Evolutionary conservation across 2,113 vertebrate genomes (phyloP), one percentile per base, ranked within the genome.

Genomic region (Sander lucioperca): DNA sequence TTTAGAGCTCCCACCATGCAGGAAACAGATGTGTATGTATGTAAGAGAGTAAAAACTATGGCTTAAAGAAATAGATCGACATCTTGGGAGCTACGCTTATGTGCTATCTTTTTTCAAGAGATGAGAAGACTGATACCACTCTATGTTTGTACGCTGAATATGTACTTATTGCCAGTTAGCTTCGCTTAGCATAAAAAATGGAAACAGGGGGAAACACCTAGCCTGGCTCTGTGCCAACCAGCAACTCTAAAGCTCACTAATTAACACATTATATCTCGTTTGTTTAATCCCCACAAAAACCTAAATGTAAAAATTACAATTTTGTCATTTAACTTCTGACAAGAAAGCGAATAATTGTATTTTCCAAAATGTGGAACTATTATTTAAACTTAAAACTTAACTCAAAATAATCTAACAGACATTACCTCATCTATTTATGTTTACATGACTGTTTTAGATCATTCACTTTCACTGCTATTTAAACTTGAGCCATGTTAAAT

Each of bases 21-120:
- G 93, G 94, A 95, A 94, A 93, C 94, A 94, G 92, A 94, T 95
- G 93, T 93, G 81, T 43, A 66, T 61, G 50, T 51, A 13, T 45
- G 14, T 6, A 48, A 47, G 48, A 82, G 63, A 88, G 54, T 11
- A 47, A 68, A 53, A 59, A 10, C 27, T 62, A 12, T 18, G 36
- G 12, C 19, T 56, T 48, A 53, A 68, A 47, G 13, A 15, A 21
- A 39, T 43, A 43, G 0, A 43, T 43, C 10, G 2, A 43, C 39
- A 43, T 43, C 39, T 11, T 43, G 39, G 39, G 25, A 81, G 61
- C 19, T 48, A 15, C 66, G 9, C n/a, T 56, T n/a, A 9, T 53
- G 27, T 2, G 43, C 23, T 51, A 36, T 36, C 5, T 68, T 58
- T 54, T 72, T 54, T 5, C 6, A 6, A 18, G 13, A 33, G 19